Percentiles rank a stretch among this genome's conserved stretches.
Evolutionary conservation across 1,140 invertebrate species (phyloP).

Genomic region (Thalassaphorura encarpata): DNA sequence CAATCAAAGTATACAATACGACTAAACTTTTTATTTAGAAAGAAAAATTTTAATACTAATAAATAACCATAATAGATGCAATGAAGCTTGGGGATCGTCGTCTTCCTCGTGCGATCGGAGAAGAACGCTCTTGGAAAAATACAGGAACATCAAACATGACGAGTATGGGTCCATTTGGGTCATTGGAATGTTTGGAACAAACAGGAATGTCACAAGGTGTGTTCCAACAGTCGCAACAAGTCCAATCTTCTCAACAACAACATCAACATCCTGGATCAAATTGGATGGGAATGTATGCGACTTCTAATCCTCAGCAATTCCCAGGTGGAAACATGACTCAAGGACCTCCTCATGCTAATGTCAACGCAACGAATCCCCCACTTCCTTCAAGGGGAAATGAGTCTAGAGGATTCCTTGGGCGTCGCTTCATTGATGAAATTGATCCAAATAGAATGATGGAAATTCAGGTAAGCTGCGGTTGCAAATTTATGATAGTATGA

Average conservation of each 20-base stretch:
- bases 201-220: too few relatives aligned
- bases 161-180: conserved; percentile 10
- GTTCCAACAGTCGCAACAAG: conserved; percentile 9
- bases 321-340: conserved; percentile 7
- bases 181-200: conserved; percentile 15
- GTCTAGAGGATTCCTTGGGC: conserved; percentile 16
- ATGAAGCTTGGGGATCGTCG: conserved; percentile 22
- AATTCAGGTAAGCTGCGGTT: conserved; percentile 19
- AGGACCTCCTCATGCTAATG: too few relatives aligned
- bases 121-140: conserved; percentile 25
- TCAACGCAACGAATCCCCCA: conserved; percentile 9
- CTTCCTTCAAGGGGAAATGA: neutral
- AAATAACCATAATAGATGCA: conserved; percentile 7
- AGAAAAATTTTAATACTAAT: neutral
- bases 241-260: neutral
- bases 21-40: neutral
- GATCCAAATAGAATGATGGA: conserved; percentile 22
- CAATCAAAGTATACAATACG: conserved; percentile 7
- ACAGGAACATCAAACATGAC: neutral
- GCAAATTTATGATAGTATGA: too few relatives aligned
- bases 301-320: conserved; percentile 10
- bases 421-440: conserved; percentile 27
- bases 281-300: conserved; percentile 17
- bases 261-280: neutral
- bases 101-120: conserved; percentile 28